Base-by-base conservation (phyloP, 1,140 invertebrate genomes). In the Drosophila ohnishii region DNA sequence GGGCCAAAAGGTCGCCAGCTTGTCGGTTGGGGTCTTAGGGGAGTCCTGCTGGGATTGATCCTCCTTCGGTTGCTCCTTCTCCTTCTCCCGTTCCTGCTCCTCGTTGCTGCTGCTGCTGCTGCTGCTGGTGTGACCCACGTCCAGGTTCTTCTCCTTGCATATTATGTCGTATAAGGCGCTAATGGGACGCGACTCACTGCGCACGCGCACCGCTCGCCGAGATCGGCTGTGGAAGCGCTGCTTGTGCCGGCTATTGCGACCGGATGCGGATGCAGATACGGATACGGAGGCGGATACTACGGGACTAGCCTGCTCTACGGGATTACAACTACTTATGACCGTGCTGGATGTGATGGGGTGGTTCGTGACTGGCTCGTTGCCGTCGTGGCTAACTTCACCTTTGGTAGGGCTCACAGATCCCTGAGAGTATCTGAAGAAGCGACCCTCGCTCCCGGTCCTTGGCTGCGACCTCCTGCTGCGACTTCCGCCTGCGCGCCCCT, bases 101-200 rank as follows among this genome's bases (percentile, higher is more conserved):
- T 62, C 55, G 60, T 50, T 82, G 28, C 48, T 50, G 47, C 47
- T 30, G 82, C 59, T 76, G 70, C 51, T 78, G 39, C 56, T 80
- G 25, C 71, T 86, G 51, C 69, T 80, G 40, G 70, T 76, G 37
- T 76, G 75, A 57, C 81, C 84, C 40, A 79, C 65, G 45, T 87
- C 74, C 32, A 91, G 73, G 42, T 89, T 89, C 63, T 91, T 90
- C 81, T 91, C 91, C 75, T 91, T 91, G 91, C 90, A 91, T 91
- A 91, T 91, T 91, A 91, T 91, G 71, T 91, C 91, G 59, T 91
- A 91, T 16, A 91, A 51, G 7, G 90, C 87, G 71, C 90, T 91
- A 7, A 91, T 91, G 0, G 91, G 91, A 59, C 91, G 89, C 53
- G 89, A 90, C 37, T 91, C 90, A 69, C 90, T 91, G 42, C 89